Base-by-base conservation (phyloP, 1,140 invertebrate genomes). In the Archivesica marissinica region DNA sequence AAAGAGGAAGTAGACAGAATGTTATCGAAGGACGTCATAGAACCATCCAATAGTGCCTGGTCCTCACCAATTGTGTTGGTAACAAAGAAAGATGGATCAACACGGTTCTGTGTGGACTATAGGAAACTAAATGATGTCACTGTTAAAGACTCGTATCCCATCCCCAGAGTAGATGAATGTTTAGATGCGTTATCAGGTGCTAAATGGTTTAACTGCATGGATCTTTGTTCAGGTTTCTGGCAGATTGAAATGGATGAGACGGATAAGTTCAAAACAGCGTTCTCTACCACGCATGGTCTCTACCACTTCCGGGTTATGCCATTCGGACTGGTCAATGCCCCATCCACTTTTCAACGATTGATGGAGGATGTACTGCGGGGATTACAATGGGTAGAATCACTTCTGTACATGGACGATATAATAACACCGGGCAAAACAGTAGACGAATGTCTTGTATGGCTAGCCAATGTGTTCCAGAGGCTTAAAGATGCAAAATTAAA, bases 51-150 rank as follows among this genome's bases (percentile, higher is more conserved):
- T 52, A n/a, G 17, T 7, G 50, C 50, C 50, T 52, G 50, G 50
- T n/a, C 17, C 20, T 70, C 52, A 7, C 85, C 82, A 2, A 50
- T 90, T 0, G 87, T 90, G 23, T 70, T 81, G 17, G 87, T 86
- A 17, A 96, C 96, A 64, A 96, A 96, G 72, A 95, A 95, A 54
- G 87, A 95, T 90, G 92, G 94, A 72, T 56, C 90, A 64, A 54
- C 91, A 33, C 86, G 93, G 78, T 39, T 95, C 75, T 94, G 91
- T 80, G 83, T 95, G 0, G 94, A 96, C 88, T 95, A 92, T 85
- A 56, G 95, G 39, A 56, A 66, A 39, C 59, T 95, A n/a, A 95
- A 95, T 86, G 7, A 9, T 70, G 90, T 85, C 0, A 95, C 93
- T 0, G 88, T 91, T 0, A 87, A 91, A 68, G 95, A 96, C 88